phyloP scores from a whole-genome alignment of 2,113 vertebrate genomes.

The Gambusia affinis region DNA sequence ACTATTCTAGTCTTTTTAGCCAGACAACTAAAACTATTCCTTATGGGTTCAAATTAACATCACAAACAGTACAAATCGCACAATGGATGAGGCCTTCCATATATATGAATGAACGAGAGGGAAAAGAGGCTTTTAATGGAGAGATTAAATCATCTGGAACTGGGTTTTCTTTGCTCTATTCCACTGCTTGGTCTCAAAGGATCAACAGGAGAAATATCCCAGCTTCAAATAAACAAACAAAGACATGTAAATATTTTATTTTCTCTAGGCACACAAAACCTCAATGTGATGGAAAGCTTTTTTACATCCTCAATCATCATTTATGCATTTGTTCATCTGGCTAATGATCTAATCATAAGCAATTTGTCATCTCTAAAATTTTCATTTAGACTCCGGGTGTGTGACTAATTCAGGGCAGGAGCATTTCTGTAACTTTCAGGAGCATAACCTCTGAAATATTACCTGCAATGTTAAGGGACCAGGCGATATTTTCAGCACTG shows the following conservation, averaged over 20 bases:
- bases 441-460: conserved; percentile 58
- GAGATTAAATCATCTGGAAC: conserved; percentile 46
- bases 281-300: conserved; percentile 57
- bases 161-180: conserved; percentile 32
- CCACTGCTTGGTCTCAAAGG: conserved; percentile 52
- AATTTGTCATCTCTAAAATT: conserved; percentile 70
- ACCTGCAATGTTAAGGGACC: conserved; percentile 57
- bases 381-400: conserved; percentile 54
- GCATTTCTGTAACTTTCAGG: conserved; percentile 43
- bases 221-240: conserved; percentile 70
- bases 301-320: conserved; percentile 59
- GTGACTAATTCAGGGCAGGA: conserved; percentile 70
- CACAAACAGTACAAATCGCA: background rate
- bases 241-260: conserved; percentile 66
- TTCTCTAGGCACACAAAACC: conserved; percentile 53
- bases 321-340: conserved; percentile 77
- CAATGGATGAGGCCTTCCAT: conserved; percentile 34
- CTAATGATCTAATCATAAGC: conserved; percentile 71
- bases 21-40: conserved; percentile 26
- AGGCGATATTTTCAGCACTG: conserved; percentile 53
- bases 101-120: conserved; percentile 39
- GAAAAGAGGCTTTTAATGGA: conserved; percentile 41
- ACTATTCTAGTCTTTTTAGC: conserved; percentile 47
- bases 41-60: conserved; percentile 23
- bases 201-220: conserved; percentile 39